Evolutionary conservation across 1,140 invertebrate species (phyloP).

Genomic region (Ceratitis capitata): DNA sequence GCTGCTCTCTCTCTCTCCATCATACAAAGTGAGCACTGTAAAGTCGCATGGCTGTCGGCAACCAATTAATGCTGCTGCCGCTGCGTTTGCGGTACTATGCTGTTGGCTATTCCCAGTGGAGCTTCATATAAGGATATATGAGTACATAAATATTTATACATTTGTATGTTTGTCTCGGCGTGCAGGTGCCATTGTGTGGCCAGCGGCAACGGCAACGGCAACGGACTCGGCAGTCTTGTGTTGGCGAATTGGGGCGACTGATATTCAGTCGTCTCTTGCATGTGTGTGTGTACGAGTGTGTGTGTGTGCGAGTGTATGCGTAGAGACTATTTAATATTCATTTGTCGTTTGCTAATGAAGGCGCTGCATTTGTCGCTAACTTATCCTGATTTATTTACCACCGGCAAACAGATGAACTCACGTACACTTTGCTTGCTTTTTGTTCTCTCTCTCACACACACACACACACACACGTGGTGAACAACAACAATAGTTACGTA

Average conservation of each 20-base stretch:
- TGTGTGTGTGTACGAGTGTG: no score
- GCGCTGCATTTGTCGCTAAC: constrained; percentile 45
- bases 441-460: no score
- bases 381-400: constrained; percentile 47
- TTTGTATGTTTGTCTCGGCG: not conserved
- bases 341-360: constrained; percentile 46
- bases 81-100: not conserved
- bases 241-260: constrained; percentile 6
- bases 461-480: not conserved
- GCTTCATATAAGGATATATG: not conserved
- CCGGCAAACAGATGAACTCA: not conserved
- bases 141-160: not conserved
- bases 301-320: no score
- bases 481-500: not conserved
- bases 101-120: not conserved
- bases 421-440: no score
- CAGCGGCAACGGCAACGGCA: no score
- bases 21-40: no score
- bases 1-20: not conserved
- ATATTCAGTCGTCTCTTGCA: not conserved
- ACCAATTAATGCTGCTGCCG: not conserved
- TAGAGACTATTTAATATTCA: constrained; percentile 46
- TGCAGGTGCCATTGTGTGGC: not conserved
- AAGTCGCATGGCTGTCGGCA: not conserved
- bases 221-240: no score